Evolutionary conservation across 2,888 invertebrate genomes (phyloP).

Genomic region (Allacma fusca): DNA sequence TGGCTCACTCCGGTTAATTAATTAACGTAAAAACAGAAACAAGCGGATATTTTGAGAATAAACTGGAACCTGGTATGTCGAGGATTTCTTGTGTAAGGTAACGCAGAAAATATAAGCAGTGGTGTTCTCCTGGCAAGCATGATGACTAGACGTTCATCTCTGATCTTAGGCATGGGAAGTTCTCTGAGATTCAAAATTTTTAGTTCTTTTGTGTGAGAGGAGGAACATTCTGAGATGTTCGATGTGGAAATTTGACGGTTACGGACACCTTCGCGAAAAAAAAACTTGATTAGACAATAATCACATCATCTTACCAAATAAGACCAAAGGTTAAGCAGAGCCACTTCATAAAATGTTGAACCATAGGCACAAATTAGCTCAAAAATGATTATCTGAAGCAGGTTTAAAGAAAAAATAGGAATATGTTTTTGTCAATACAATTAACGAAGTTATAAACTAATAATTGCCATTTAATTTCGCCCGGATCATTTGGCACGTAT

Average conservation of each 20-base stretch:
- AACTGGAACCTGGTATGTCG: constrained; percentile 33
- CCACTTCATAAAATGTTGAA: no score
- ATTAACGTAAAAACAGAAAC: no score
- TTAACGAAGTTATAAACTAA: no score
- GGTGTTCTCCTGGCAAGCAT: constrained; percentile 78
- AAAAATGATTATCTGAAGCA: no score
- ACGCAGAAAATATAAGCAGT: constrained; percentile 84
- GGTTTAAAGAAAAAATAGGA: no score
- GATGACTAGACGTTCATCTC: constrained; percentile 83
- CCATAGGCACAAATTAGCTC: no score
- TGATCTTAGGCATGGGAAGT: constrained; percentile 71
- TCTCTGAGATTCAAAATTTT: constrained; percentile 54
- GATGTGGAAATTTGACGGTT: constrained; percentile 49
- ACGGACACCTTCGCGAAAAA: constrained; percentile 44
- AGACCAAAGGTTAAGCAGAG: no score
- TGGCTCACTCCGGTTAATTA: no score
- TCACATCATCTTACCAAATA: no score
- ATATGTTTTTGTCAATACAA: no score
- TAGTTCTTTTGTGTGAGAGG: constrained; percentile 40
- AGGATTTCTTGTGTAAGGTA: constrained; percentile 73
- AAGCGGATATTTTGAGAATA: no score
- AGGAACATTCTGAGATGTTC: constrained; percentile 43
- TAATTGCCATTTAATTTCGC: background rate
- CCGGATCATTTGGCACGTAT: background rate
- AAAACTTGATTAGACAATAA: no score